These are phyloP conservation scores for Oryctes rhinoceros DNA, from an alignment of 1,140 invertebrate species.

Conservation along the genomic window DNA sequence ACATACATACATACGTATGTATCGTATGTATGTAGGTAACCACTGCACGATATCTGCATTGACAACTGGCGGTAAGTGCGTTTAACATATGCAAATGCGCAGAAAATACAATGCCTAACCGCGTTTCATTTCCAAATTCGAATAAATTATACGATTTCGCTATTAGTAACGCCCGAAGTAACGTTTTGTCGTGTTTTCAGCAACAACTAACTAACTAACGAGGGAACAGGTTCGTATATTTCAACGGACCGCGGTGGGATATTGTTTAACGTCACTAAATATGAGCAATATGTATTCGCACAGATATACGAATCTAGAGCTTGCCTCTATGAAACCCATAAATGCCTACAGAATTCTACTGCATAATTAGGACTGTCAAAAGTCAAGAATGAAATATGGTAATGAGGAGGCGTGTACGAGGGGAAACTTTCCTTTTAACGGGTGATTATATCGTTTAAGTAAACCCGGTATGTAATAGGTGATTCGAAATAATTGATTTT, in stretches of 20 bases:
- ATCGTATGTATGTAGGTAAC: no score
- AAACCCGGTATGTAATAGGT: no score
- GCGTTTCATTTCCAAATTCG: neutral
- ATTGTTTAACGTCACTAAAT: neutral
- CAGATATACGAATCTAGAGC: no score
- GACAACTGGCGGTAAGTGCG: no score
- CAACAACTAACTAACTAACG: neutral
- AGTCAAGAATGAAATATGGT: neutral
- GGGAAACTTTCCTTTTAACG: no score
- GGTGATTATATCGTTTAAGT: no score
- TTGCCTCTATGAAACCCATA: no score
- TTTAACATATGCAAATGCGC: no score
- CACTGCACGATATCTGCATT: no score
- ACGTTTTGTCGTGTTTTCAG: constrained; percentile 1
- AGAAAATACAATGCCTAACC: no score
- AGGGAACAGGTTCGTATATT: neutral
- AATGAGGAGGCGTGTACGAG: neutral
- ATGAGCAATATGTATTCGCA: neutral
- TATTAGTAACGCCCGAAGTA: neutral
- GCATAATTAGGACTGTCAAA: neutral
- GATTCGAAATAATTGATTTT: no score
- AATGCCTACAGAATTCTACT: neutral
- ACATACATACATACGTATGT: no score
- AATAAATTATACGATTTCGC: constrained; percentile 9
- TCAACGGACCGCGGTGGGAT: neutral